Percentiles rank a stretch among this genome's conserved stretches.
Conservation (phyloP, 2,888 invertebrate genomes). For the Limnephilus lunatus region DNA sequence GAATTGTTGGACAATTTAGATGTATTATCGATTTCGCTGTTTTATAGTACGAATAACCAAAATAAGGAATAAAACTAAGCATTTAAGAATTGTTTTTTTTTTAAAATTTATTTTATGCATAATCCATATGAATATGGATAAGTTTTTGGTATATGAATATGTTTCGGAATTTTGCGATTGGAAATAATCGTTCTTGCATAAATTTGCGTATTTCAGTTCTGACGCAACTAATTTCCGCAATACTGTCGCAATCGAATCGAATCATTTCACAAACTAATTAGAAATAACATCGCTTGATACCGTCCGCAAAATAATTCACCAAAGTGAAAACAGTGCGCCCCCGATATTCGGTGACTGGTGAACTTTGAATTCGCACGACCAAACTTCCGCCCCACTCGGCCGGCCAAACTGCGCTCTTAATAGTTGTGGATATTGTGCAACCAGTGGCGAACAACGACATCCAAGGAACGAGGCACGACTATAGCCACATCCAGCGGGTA, state of each 20-base stretch:
- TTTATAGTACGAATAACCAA: too few relatives aligned
- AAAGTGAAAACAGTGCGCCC: background rate
- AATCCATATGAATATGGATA: too few relatives aligned
- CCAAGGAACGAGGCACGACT: background rate
- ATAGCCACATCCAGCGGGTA: background rate
- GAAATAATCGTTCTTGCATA: background rate
- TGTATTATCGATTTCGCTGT: too few relatives aligned
- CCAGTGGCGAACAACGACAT: background rate
- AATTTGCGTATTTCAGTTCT: background rate
- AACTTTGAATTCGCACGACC: background rate
- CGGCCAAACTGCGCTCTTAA: background rate
- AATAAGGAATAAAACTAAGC: too few relatives aligned
- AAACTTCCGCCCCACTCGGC: background rate
- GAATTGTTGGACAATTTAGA: too few relatives aligned
- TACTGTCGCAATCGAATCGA: background rate
- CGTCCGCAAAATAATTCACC: too few relatives aligned
- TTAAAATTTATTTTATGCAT: too few relatives aligned
- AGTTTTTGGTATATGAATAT: too few relatives aligned
- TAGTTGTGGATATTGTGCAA: background rate
- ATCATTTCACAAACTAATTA: background rate
- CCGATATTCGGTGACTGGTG: background rate
- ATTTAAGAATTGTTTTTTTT: too few relatives aligned
- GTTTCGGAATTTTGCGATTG: too few relatives aligned
- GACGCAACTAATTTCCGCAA: background rate
- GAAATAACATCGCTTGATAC: background rate